phyloP scores from a whole-genome alignment of 2,113 vertebrate genomes.

The Bubo scandiacus region DNA sequence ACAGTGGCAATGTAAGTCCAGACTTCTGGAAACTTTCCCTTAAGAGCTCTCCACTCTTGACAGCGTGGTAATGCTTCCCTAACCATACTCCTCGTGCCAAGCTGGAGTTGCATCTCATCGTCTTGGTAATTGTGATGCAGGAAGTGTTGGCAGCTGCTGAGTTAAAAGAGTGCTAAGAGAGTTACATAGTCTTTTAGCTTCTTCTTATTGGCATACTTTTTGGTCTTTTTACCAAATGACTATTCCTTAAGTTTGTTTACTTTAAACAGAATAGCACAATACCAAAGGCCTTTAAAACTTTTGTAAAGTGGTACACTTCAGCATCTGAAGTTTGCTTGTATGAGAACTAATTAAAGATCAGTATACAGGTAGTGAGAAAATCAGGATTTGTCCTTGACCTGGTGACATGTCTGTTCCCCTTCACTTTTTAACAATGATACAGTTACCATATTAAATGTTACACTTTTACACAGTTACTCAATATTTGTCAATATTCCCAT shows the following conservation, averaged over 20 bases:
- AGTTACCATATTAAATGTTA: background rate
- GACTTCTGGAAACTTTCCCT: background rate
- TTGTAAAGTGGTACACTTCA: background rate
- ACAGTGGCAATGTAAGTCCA: background rate
- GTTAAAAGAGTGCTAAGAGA: background rate
- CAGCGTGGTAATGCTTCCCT: background rate
- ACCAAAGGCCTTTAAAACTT: background rate
- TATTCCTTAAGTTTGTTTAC: background rate
- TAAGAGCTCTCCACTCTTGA: background rate
- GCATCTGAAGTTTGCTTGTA: background rate
- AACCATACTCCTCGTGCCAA: background rate
- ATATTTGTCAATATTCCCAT: constrained; percentile 2
- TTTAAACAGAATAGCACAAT: background rate
- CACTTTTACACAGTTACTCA: background rate
- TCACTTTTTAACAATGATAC: background rate
- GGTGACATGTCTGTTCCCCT: background rate
- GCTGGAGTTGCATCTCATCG: background rate
- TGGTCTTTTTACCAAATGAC: background rate
- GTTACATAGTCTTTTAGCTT: background rate
- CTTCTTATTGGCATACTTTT: background rate
- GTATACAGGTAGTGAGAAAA: background rate
- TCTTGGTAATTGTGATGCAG: background rate
- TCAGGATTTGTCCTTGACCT: background rate
- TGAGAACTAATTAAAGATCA: background rate
- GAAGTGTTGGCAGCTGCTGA: background rate